Base-by-base conservation (phyloP, 1,140 invertebrate species). In the Cydia fagiglandana region DNA sequence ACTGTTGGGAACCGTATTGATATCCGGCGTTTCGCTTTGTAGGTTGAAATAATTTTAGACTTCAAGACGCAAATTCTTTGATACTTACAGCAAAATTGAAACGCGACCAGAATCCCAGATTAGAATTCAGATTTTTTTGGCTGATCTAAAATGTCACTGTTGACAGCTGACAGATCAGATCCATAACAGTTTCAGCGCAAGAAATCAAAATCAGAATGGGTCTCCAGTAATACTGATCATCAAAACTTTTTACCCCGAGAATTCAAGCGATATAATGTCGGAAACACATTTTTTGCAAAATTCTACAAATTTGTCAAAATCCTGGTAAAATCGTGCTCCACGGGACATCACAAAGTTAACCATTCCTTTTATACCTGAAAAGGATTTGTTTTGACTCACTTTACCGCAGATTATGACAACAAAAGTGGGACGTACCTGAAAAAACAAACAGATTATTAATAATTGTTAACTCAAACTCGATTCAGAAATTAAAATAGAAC, bases 381-480 rank as follows among this genome's bases (percentile, higher is more conserved):
- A 17, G 34, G 66, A 70, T 70, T 15, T 70, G 34, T 70, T 70
- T 70, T 70, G 38, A 70, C 66, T 34, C 4, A 38, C 30, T 30
- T n/a, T 10, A 10, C 66, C n/a, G 34, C 30, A 24, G 66, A 70
- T 70, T 70, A 70, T 70, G 30, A 61, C 30, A 66, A 70, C 66
- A 70, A 70, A 38, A 61, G 56, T 61, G 56, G 56, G 56, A 38
- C 66, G n/a, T 70, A 70, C 66, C 66, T 70, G 66, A 17, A 70
- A 70, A 41, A 70, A 45, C 30, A 70, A 70, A 70, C 66, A 70
- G 56, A 70, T 70, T 70, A 70, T 70, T 70, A 70, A 61, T 61
- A 20, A 24, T 61, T 61, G 56, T 61, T 61, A n/a, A 7, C 4
- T n/a, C n/a, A 61, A 17, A 56, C 53, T 53, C 53, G 53, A 61